Evolutionary conservation across 2,113 vertebrate species (phyloP).

Genomic region (Australoheros scitulus): DNA sequence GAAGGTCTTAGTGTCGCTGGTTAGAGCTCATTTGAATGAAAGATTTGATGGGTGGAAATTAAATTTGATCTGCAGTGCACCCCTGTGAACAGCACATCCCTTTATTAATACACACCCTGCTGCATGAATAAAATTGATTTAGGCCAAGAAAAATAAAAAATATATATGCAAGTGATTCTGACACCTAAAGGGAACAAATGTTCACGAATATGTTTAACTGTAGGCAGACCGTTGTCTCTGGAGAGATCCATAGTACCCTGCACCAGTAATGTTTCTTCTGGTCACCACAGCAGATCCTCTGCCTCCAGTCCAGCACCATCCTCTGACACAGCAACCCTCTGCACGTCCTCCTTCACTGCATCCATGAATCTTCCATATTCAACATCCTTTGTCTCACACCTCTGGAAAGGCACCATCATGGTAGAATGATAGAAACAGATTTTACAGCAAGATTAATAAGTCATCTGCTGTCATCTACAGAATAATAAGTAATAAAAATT

Average conservation of each 20-base stretch:
- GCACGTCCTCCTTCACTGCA: fast-evolving
- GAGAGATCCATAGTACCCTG: neutral
- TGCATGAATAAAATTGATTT: neutral
- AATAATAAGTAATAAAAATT: too few species aligned
- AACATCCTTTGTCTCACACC: too few species aligned
- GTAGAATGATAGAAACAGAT: too few species aligned
- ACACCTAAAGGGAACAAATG: neutral
- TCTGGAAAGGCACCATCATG: too few species aligned
- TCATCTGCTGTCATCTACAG: too few species aligned
- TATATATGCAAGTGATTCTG: fast-evolving
- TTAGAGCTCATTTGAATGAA: neutral
- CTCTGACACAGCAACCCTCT: neutral
- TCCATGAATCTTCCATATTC: neutral
- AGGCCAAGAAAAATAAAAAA: neutral
- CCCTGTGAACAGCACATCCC: neutral
- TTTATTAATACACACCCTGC: neutral
- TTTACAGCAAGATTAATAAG: too few species aligned
- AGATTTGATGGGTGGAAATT: neutral
- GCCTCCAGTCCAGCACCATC: neutral
- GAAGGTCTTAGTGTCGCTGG: fast-evolving
- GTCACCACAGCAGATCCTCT: neutral
- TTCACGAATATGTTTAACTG: neutral
- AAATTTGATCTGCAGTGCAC: fast-evolving
- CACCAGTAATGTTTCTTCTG: neutral
- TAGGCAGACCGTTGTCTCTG: fast-evolving